Conservation (phyloP, 2,113 vertebrate genomes). For the Falcunculus frontatus region DNA sequence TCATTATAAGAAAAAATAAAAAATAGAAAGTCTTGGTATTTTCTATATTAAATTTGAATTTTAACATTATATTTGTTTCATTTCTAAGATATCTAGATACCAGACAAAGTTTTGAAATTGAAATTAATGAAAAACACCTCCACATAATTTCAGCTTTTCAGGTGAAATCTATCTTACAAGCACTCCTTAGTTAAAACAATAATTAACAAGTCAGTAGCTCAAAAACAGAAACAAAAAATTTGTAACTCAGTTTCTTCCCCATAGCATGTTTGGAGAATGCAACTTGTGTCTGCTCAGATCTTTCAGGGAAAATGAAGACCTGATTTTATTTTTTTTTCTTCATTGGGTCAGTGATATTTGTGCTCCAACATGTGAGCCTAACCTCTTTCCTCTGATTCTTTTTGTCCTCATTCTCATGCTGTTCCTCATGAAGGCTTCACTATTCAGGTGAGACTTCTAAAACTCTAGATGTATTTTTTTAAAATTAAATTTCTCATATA, state of each 20-base stretch:
- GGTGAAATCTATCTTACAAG: not conserved
- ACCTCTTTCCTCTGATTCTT: not conserved
- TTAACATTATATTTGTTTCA: not conserved
- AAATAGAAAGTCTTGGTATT: not conserved
- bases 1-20: not conserved
- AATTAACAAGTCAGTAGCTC: not conserved
- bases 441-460: not conserved
- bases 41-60: not conserved
- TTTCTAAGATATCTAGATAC: not conserved
- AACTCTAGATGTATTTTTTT: not conserved
- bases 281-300: not conserved
- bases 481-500: not conserved
- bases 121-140: not conserved
- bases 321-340: not conserved
- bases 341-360: not conserved
- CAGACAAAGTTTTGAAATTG: not conserved
- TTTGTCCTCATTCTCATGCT: not conserved
- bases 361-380: not conserved
- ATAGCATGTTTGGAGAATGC: not conserved
- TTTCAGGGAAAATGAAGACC: not conserved
- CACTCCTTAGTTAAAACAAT: not conserved
- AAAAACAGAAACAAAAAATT: not conserved
- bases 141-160: not conserved
- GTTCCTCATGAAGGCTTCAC: not conserved
- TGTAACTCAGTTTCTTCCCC: not conserved